phyloP scores from a whole-genome alignment of 92 coral and sea anemone genomes.

The Epizoanthus ramosus region DNA sequence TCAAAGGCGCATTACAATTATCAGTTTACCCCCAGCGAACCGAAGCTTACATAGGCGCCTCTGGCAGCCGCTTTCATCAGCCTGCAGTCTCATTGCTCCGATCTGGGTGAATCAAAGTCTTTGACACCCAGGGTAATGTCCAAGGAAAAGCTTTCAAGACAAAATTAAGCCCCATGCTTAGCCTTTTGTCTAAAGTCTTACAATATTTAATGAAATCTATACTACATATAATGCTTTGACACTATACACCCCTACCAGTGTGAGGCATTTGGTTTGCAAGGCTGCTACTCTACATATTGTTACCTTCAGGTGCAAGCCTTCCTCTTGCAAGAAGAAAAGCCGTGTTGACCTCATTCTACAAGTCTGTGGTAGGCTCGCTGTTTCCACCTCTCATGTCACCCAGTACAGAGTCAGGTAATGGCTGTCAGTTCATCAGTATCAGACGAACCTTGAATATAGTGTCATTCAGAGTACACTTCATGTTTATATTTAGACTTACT shows the following conservation, averaged over 20 bases:
- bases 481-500: too few relatives aligned
- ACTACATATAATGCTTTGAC: background rate
- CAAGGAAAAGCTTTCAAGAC: too few relatives aligned
- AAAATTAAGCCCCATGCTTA: background rate
- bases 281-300: background rate
- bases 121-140: too few relatives aligned
- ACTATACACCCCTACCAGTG: background rate
- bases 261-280: background rate
- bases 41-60: too few relatives aligned
- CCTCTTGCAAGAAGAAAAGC: slow-evolving; percentile 80
- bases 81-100: too few relatives aligned
- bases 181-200: background rate
- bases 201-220: background rate
- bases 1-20: too few relatives aligned
- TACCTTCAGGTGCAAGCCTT: slow-evolving; percentile 53
- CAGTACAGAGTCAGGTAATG: slow-evolving; percentile 61
- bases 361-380: slow-evolving; percentile 86
- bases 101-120: too few relatives aligned
- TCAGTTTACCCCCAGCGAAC: too few relatives aligned
- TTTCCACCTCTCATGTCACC: slow-evolving; percentile 80
- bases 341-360: slow-evolving; percentile 79
- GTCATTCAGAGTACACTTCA: too few relatives aligned
- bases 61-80: too few relatives aligned
- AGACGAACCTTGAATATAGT: too few relatives aligned
- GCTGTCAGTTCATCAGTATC: background rate